These are phyloP conservation scores for Cheilosia soror DNA, from an alignment of 2,888 invertebrate species.

Conservation along the genomic window DNA sequence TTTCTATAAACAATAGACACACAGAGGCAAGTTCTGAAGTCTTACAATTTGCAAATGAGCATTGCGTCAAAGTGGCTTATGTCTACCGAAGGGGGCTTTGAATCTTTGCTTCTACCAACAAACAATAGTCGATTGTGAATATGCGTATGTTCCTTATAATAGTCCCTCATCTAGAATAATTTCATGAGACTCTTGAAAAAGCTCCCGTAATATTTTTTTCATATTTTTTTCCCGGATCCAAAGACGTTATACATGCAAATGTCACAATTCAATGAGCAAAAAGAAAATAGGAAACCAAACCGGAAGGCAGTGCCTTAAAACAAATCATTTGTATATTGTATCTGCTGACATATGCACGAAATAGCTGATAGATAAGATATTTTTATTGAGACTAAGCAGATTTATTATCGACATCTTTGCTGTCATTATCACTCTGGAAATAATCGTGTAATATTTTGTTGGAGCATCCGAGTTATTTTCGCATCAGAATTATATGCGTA, in stretches of 20 bases:
- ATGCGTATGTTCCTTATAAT: slow-evolving; percentile 30
- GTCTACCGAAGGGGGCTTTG: not conserved
- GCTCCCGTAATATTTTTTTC: not conserved
- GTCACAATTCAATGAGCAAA: slow-evolving; percentile 3
- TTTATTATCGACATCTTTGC: not conserved
- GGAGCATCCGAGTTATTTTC: slow-evolving; percentile 44
- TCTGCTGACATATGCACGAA: slow-evolving; percentile 42
- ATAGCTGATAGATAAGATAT: slow-evolving; percentile 23
- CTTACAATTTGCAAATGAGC: slow-evolving; percentile 32
- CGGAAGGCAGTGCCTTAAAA: slow-evolving; percentile 31
- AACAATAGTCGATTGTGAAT: slow-evolving; percentile 30
- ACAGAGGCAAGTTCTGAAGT: slow-evolving; percentile 5
- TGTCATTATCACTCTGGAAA: not conserved
- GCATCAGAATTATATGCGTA: slow-evolving; percentile 33
- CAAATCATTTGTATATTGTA: slow-evolving; percentile 43
- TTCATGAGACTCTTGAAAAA: slow-evolving; percentile 32
- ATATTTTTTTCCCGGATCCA: slow-evolving; percentile 16
- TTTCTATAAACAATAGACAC: slow-evolving; percentile 28
- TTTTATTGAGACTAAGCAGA: slow-evolving; percentile 15
- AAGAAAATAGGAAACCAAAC: slow-evolving; percentile 6
- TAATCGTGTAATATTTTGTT: not conserved
- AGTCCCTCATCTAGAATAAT: slow-evolving; percentile 50
- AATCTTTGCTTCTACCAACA: not conserved
- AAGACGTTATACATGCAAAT: slow-evolving; percentile 20
- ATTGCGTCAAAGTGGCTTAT: not conserved